These are phyloP conservation scores for Phortica okadai DNA, from an alignment of 2,888 invertebrate species.

Conservation along the genomic window DNA sequence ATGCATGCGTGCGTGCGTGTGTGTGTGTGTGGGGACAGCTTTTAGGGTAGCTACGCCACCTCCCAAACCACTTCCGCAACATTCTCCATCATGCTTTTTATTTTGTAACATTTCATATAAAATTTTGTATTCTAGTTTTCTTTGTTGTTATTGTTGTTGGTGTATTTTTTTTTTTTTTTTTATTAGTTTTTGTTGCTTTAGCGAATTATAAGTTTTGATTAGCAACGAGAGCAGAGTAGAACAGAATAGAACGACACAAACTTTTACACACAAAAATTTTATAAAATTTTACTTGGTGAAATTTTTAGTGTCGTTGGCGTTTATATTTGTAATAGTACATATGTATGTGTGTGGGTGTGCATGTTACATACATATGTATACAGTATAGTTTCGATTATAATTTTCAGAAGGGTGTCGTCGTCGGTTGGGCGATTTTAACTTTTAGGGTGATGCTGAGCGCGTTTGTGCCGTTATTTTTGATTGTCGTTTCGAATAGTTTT, in stretches of 20 bases:
- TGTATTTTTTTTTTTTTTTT: background rate
- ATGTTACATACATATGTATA: conserved; percentile 39
- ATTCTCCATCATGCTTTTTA: conserved; percentile 34
- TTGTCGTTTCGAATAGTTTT: background rate
- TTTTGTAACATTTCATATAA: conserved; percentile 70
- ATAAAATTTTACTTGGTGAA: conserved; percentile 9
- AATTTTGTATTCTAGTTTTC: conserved; percentile 52
- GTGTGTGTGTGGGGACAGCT: conserved; percentile 32
- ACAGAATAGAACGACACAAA: background rate
- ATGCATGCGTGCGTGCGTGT: background rate
- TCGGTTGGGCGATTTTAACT: background rate
- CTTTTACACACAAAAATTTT: background rate
- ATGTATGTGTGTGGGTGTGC: conserved; percentile 40
- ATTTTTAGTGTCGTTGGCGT: conserved; percentile 16
- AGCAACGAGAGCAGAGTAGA: conserved; percentile 50
- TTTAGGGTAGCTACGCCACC: background rate
- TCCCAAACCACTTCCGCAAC: too few species aligned
- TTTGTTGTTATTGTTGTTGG: background rate
- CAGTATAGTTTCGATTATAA: background rate
- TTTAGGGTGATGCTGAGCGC: background rate
- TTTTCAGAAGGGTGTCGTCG: background rate
- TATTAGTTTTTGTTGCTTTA: conserved; percentile 38
- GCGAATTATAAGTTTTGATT: conserved; percentile 71
- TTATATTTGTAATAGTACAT: conserved; percentile 22
- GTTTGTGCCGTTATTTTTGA: background rate